These are phyloP conservation scores for Thaleichthys pacificus DNA, from an alignment of 2,797 vertebrate species.

Conservation along the genomic window DNA sequence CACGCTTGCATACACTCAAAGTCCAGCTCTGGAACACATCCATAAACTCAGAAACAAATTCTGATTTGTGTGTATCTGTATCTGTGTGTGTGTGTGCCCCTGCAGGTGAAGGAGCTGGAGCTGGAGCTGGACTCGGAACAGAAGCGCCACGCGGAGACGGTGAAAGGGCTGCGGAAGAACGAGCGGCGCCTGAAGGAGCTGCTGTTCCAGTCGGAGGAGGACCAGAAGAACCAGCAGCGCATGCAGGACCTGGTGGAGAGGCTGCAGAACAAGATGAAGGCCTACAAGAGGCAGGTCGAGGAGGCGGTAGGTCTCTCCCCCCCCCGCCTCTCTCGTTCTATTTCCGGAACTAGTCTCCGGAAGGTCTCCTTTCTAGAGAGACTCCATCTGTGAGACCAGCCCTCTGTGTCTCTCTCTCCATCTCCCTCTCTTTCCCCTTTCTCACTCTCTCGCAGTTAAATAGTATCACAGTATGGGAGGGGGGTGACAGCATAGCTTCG, in stretches of 20 bases:
- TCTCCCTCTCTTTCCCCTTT: background rate
- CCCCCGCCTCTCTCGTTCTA: background rate
- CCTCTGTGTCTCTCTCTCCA: background rate
- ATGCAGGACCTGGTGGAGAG: slow-evolving; percentile 84
- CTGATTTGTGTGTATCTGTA: background rate
- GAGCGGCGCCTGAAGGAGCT: slow-evolving; percentile 82
- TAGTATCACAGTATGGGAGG: no score
- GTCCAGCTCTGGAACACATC: no score
- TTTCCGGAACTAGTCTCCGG: no score
- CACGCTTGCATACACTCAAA: background rate
- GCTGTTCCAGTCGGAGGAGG: slow-evolving; percentile 82
- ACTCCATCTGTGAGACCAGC: no score
- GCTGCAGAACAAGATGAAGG: slow-evolving; percentile 84
- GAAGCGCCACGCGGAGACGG: slow-evolving; percentile 76
- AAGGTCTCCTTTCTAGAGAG: no score
- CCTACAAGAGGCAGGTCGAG: slow-evolving; percentile 85
- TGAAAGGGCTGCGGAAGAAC: slow-evolving; percentile 82
- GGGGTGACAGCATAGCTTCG: no score
- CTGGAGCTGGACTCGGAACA: slow-evolving; percentile 79
- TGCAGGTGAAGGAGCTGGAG: slow-evolving; percentile 80
- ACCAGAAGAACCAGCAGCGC: slow-evolving; percentile 82
- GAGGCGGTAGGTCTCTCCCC: slow-evolving; percentile 69
- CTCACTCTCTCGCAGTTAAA: background rate
- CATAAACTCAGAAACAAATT: background rate
- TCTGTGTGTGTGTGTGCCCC: background rate